Percentiles rank a stretch among this genome's conserved stretches.
phyloP scores from a whole-genome alignment of 2,888 invertebrate genomes.

The Drosophila putrida region DNA sequence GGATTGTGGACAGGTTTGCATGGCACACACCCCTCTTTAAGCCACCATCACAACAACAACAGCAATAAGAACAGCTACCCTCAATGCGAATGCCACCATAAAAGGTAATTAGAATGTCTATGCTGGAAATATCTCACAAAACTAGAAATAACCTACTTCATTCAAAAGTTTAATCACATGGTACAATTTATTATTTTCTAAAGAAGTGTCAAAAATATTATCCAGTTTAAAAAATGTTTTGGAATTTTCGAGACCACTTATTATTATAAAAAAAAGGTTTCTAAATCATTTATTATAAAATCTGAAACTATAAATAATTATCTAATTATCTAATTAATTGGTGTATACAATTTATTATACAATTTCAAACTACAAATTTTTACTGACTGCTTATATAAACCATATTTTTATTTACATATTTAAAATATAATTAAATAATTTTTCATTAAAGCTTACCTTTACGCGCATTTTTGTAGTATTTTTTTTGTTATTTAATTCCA shows the following conservation, averaged over 20 bases:
- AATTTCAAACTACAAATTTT: too few relatives aligned
- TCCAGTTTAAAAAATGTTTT: too few relatives aligned
- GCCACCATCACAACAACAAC: conserved; percentile 10
- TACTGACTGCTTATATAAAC: not conserved
- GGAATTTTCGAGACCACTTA: too few relatives aligned
- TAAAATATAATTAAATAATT: not conserved
- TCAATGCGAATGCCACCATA: conserved; percentile 11
- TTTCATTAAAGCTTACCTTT: conserved; percentile 57
- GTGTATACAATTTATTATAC: too few relatives aligned
- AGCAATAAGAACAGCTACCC: conserved; percentile 6
- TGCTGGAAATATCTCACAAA: conserved; percentile 9
- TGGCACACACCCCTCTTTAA: conserved; percentile 61
- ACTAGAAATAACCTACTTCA: not conserved
- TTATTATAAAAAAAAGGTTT: too few relatives aligned
- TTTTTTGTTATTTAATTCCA: conserved; percentile 3
- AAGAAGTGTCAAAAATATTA: too few relatives aligned
- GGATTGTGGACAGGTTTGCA: conserved; percentile 48
- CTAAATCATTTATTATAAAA: too few relatives aligned
- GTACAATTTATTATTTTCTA: too few relatives aligned
- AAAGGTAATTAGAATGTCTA: conserved; percentile 16
- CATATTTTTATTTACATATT: not conserved
- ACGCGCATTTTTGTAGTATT: conserved; percentile 42
- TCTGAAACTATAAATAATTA: too few relatives aligned
- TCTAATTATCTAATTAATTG: too few relatives aligned
- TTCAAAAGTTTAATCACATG: not conserved